A percentile compares a stretch with the other conserved stretches of the same genome.
Conservation (phyloP, 2,797 vertebrate genomes). For the Tenualosa thibaudeaui region DNA sequence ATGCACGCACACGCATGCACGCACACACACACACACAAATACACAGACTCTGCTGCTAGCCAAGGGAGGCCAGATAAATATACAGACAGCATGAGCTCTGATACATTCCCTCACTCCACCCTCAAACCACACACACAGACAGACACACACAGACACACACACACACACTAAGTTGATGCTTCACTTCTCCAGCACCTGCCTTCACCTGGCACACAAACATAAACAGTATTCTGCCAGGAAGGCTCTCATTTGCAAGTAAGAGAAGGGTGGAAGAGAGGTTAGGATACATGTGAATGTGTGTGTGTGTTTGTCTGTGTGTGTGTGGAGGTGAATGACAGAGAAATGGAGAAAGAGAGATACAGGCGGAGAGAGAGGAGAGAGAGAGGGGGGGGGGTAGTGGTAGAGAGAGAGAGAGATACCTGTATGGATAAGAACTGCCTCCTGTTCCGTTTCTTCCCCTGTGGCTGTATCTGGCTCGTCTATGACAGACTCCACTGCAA, state of each 20-base stretch:
- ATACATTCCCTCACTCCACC: not conserved
- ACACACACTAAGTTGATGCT: not conserved
- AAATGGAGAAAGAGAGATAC: not conserved
- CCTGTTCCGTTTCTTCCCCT: conserved; percentile 70
- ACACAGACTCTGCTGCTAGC: not conserved
- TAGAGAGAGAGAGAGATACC: conserved; percentile 58
- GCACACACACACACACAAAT: conserved; percentile 6
- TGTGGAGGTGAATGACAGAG: not conserved
- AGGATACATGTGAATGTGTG: not conserved
- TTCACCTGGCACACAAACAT: not conserved
- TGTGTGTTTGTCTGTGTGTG: not conserved
- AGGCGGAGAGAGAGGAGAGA: not conserved
- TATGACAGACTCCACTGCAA: conserved; percentile 69
- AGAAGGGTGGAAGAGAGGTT: conserved; percentile 20
- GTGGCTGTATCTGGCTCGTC: conserved; percentile 66
- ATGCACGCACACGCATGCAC: too few species aligned
- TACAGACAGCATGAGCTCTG: conserved; percentile 1
- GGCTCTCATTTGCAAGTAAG: conserved; percentile 5
- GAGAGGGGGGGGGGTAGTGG: not conserved
- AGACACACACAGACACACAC: not conserved
- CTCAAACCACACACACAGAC: not conserved
- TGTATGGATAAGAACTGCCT: conserved; percentile 68
- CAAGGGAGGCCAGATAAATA: conserved; percentile 4
- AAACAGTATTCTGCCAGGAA: conserved; percentile 18
- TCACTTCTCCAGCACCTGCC: conserved; percentile 8